Base-by-base conservation (phyloP, 2,113 vertebrate species). In the Nothoprocta pentlandii region DNA sequence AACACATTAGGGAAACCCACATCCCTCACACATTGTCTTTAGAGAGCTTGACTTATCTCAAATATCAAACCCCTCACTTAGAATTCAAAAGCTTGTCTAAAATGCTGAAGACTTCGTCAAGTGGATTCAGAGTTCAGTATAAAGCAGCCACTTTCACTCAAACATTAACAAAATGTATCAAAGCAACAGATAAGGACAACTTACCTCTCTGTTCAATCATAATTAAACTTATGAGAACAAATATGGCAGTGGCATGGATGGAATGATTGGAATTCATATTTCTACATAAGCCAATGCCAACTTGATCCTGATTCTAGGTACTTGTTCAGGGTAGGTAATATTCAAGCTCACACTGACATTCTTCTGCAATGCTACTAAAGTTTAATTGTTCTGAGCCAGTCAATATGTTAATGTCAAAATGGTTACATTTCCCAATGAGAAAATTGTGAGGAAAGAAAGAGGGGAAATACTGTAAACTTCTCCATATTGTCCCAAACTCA, bases 61-160 rank as follows among this genome's bases (percentile, higher is more conserved):
- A 87, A 80, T 0, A 0, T 36, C 54, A 84, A 77, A 81, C 1
- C 0, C 10, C 32, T 44, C 25, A 49, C 5, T 7, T 67, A 22
- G 56, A 77, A 78, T 93, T 80, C 34, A 46, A 56, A 84, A 66
- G 9, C 22, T 51, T 71, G 30, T 17, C 10, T 11, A 62, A 56
- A 82, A 49, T 56, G 26, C 44, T 53, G 66, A 53, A 59, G 34
- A 54, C 21, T 70, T 78, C 17, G n/a, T 78, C 28, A 84, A 87
- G 44, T 58, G 19, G 14, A 62, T 66, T 59, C 23, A 75, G 46
- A 39, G 19, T 67, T 82, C 58, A 63, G 25, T n/a, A 26, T 42
- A 58, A 32, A 54, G 11, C 71, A 80, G 7, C 16, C 85, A n/a
- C 23, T 28, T 68, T 22, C 5, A 51, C 28, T 85, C n/a, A 83